Conservation (phyloP, 92 coral and sea anemone species). For the Phenganax marumi region DNA sequence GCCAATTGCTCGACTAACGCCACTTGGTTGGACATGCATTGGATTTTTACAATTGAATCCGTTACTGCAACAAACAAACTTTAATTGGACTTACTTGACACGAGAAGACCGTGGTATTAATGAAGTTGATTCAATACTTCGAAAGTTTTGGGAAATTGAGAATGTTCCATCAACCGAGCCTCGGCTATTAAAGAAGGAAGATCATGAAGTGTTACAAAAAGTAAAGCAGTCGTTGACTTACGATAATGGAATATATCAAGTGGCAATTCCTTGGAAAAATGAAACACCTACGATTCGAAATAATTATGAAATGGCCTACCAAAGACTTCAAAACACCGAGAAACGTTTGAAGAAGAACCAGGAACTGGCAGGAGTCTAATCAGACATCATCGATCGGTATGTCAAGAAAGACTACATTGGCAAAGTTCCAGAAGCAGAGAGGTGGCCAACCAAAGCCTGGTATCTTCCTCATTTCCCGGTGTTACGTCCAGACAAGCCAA, state of each 20-base stretch:
- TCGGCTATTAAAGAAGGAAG: conserved; percentile 31
- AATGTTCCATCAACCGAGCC: conserved; percentile 19
- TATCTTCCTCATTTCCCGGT: conserved; percentile 69
- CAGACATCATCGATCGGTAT: conserved; percentile 45
- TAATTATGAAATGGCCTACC: conserved; percentile 27
- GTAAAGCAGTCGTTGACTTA: conserved; percentile 53
- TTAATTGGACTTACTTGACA: conserved; percentile 1
- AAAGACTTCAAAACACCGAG: conserved; percentile 33
- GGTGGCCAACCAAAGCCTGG: conserved; percentile 41
- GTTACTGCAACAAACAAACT: conserved; percentile 35
- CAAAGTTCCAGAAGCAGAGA: conserved; percentile 44
- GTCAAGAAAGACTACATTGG: conserved; percentile 53
- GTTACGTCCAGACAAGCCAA: conserved; percentile 64
- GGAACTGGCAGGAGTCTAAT: conserved; percentile 50
- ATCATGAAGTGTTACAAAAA: conserved; percentile 27
- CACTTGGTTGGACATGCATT: conserved; percentile 63
- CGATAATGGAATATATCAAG: conserved; percentile 19
- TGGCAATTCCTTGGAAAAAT: conserved; percentile 36
- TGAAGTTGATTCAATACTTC: conserved; percentile 37
- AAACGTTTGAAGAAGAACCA: conserved; percentile 47
- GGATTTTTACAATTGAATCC: conserved; percentile 29
- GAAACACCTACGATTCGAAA: conserved; percentile 23
- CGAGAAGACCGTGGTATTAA: conserved; percentile 28
- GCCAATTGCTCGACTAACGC: conserved; percentile 59
- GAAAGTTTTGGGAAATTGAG: conserved; percentile 63